Conservation (phyloP, 2,113 vertebrate genomes). For the Eurypyga helias region DNA sequence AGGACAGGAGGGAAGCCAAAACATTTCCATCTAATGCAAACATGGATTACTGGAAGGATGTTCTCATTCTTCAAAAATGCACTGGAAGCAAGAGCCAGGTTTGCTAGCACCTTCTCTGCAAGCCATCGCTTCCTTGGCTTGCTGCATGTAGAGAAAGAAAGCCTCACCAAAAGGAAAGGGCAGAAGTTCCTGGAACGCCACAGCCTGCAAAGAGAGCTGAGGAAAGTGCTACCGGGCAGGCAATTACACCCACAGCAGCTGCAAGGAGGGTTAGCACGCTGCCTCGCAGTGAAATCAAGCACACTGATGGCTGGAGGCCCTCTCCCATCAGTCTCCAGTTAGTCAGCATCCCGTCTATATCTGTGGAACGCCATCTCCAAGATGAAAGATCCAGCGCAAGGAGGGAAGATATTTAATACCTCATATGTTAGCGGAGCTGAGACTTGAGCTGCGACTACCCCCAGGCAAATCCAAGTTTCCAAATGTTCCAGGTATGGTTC, state of each 20-base stretch:
- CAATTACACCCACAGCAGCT: neutral
- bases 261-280: neutral
- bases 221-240: neutral
- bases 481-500: conserved; percentile 48
- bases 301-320: neutral
- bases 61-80: conserved; percentile 69
- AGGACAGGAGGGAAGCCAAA: conserved; percentile 63
- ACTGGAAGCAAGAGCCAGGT: conserved; percentile 40
- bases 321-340: neutral
- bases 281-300: neutral
- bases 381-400: neutral
- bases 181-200: neutral
- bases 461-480: conserved; percentile 49
- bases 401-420: neutral
- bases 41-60: conserved; percentile 64
- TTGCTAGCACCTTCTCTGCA: conserved; percentile 51
- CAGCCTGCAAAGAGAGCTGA: neutral
- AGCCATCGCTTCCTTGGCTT: neutral
- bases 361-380: neutral
- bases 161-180: neutral
- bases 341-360: neutral
- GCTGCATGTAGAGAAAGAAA: neutral
- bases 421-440: neutral
- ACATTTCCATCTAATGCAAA: conserved; percentile 62
- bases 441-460: neutral